Evolutionary conservation across 23 tunicate genomes (phyloP).

Genomic region (Trididemnum miniatum): DNA sequence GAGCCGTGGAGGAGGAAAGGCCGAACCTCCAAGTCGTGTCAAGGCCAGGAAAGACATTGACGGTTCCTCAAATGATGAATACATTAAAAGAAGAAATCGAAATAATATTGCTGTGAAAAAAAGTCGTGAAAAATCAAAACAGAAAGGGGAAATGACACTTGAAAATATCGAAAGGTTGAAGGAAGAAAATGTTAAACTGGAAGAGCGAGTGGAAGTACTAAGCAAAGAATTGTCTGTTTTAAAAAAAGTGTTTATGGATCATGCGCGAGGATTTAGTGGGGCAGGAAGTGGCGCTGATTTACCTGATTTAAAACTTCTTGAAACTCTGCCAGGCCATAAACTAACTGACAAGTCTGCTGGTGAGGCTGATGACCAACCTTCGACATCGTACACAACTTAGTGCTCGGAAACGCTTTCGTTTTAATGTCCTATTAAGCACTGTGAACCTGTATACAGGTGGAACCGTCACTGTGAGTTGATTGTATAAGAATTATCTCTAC

Average conservation of each 20-base stretch:
- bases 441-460: no score
- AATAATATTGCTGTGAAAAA: conserved; percentile 91
- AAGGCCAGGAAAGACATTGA: conserved; percentile 22
- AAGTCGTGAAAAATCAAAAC: conserved; percentile 74
- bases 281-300: conserved; percentile 46
- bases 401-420: no score
- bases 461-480: no score
- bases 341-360: conserved; percentile 31
- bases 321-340: conserved; percentile 58
- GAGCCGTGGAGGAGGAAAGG: conserved; percentile 51
- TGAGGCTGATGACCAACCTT: neutral
- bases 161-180: conserved; percentile 62
- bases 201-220: conserved; percentile 53
- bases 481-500: no score
- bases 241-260: conserved; percentile 81
- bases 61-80: conserved; percentile 54
- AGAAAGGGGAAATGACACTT: conserved; percentile 34
- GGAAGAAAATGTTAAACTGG: conserved; percentile 66
- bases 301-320: conserved; percentile 66
- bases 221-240: conserved; percentile 64
- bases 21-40: conserved; percentile 58
- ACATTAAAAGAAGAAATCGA: conserved; percentile 50
- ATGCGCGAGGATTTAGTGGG: conserved; percentile 76
- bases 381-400: no score
- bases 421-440: no score